Conservation (phyloP, 2,797 vertebrate species). For the Odontamblyopus rebecca region DNA sequence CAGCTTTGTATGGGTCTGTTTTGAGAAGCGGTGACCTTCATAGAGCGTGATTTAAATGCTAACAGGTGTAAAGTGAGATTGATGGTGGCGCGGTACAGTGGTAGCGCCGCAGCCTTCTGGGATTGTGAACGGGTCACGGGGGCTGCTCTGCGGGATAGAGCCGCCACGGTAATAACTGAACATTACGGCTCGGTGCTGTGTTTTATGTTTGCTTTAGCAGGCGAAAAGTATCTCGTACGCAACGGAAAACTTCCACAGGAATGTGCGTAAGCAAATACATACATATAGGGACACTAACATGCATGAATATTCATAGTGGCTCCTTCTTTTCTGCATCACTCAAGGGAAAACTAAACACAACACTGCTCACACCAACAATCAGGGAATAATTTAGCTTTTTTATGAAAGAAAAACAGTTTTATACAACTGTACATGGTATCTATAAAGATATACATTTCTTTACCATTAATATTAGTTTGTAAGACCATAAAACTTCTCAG, state of each 20-base stretch:
- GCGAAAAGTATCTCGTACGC: background rate
- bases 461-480: no score
- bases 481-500: no score
- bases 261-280: background rate
- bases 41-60: background rate
- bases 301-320: no score
- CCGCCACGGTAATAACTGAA: background rate
- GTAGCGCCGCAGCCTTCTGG: conserved; percentile 16
- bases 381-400: no score
- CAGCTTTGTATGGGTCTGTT: conserved; percentile 10
- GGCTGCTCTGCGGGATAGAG: conserved; percentile 7
- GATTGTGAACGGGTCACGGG: conserved; percentile 16
- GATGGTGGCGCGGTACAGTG: conserved; percentile 13
- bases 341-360: no score
- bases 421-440: no score
- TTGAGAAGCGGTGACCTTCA: conserved; percentile 13
- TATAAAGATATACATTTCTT: no score
- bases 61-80: conserved; percentile 13
- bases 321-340: no score
- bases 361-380: no score
- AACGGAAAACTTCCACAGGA: background rate
- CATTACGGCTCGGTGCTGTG: background rate
- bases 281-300: no score
- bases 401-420: no score
- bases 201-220: background rate